A percentile compares a stretch with the other conserved stretches of the same genome.
Conservation (phyloP, 2,113 vertebrate genomes). For the Hippocampus abdominalis region DNA sequence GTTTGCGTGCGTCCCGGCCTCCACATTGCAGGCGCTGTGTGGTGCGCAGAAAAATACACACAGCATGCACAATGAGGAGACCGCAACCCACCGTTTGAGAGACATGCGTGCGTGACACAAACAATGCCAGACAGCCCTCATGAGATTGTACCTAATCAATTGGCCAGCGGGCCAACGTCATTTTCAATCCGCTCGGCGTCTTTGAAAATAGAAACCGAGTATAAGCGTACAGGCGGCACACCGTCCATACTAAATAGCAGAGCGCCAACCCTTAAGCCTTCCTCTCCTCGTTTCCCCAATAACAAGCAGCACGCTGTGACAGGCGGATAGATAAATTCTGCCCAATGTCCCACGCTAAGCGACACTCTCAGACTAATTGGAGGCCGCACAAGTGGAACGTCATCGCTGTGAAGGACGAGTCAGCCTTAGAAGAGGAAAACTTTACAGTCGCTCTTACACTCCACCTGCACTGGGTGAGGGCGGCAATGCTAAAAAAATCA, state of each 20-base stretch:
- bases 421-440: constrained; percentile 22
- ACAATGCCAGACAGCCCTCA: background rate
- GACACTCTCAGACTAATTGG: constrained; percentile 42
- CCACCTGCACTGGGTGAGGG: background rate
- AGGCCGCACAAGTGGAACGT: constrained; percentile 11
- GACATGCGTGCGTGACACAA: background rate
- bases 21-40: constrained; percentile 75
- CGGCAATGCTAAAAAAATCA: no score
- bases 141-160: background rate
- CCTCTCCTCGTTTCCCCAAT: background rate
- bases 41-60: constrained; percentile 54
- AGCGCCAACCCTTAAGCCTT: background rate
- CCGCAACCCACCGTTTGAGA: constrained; percentile 20
- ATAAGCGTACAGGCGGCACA: background rate
- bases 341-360: constrained; percentile 3
- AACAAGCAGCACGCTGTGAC: constrained; percentile 19
- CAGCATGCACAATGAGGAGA: constrained; percentile 75
- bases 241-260: background rate
- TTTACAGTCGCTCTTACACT: constrained; percentile 3
- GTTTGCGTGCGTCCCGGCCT: constrained; percentile 30
- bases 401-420: constrained; percentile 24
- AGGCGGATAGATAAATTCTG: constrained; percentile 21
- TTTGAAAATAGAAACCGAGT: background rate
- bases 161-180: background rate
- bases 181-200: background rate